Conservation (phyloP, 2,113 vertebrate genomes). For the Brachypodius melanocephalos region DNA sequence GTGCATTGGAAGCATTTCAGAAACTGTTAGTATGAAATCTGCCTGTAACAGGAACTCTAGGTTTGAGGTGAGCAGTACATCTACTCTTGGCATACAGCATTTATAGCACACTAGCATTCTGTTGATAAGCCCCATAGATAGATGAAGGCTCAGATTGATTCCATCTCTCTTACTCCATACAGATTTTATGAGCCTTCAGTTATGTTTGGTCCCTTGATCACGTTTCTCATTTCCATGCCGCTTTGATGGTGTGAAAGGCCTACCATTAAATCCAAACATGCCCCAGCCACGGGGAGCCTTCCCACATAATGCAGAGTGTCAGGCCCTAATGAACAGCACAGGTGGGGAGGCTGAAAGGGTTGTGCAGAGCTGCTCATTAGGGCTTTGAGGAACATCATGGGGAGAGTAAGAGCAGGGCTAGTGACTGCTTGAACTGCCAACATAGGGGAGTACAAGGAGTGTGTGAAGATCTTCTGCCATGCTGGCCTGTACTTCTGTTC, state of each 20-base stretch:
- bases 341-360: background rate
- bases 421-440: background rate
- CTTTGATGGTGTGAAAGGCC: background rate
- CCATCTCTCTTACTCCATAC: background rate
- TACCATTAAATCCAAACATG: background rate
- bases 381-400: background rate
- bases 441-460: background rate
- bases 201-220: background rate
- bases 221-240: rapidly evolving
- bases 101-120: background rate
- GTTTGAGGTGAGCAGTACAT: background rate
- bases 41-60: background rate
- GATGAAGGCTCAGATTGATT: background rate
- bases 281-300: background rate
- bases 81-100: background rate
- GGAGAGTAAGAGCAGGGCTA: background rate
- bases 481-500: background rate
- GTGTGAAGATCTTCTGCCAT: background rate
- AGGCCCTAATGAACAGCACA: background rate
- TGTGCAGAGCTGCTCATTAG: background rate
- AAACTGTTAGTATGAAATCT: background rate
- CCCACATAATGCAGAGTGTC: background rate
- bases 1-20: background rate
- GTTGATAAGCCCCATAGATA: background rate
- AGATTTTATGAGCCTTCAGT: background rate